Evolutionary conservation across 2,113 vertebrate species (phyloP).

Genomic region (Verasper variegatus): DNA sequence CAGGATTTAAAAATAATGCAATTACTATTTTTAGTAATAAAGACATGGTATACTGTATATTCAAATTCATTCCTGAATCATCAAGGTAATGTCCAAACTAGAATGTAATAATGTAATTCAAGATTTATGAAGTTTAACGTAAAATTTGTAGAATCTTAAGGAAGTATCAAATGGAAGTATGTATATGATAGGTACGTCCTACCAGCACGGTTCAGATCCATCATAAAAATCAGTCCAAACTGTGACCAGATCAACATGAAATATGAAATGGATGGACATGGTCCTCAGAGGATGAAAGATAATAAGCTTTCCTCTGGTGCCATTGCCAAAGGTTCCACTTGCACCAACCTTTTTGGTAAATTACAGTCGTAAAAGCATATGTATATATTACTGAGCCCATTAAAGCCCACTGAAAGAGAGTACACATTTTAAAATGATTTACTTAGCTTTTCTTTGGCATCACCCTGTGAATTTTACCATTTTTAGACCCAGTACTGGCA

Average conservation of each 20-base stretch:
- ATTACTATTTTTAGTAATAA: no score
- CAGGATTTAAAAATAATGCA: no score
- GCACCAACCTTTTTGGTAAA: background rate
- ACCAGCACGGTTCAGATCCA: no score
- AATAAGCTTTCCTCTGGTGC: background rate
- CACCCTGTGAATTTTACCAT: background rate
- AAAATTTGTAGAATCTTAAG: no score
- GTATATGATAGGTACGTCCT: no score
- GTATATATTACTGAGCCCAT: background rate
- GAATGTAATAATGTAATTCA: background rate
- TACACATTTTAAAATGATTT: background rate
- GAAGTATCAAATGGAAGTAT: no score
- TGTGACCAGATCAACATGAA: background rate
- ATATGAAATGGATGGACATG: background rate
- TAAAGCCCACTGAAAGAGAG: background rate
- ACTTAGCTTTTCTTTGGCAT: slow-evolving; percentile 1
- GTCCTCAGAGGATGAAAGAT: background rate
- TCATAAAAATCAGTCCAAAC: no score
- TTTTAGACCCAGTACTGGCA: background rate
- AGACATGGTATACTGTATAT: background rate
- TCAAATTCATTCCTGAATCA: background rate
- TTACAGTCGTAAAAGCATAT: background rate
- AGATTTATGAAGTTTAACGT: no score
- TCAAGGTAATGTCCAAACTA: background rate
- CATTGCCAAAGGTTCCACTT: background rate